Evolutionary conservation across 2,113 vertebrate genomes (phyloP).

Genomic region (Xiphophorus maculatus): DNA sequence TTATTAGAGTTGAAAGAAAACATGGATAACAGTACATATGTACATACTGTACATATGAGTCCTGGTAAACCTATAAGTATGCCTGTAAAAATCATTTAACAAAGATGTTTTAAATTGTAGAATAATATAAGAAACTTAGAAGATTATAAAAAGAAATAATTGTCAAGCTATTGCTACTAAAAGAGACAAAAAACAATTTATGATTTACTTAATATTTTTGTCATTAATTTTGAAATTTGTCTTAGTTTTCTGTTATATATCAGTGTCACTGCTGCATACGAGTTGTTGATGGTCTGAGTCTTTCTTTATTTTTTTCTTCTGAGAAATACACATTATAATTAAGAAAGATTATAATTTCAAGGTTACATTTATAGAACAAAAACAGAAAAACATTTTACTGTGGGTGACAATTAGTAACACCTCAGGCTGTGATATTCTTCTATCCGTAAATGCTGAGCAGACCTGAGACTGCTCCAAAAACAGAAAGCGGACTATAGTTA

Average conservation of each 20-base stretch:
- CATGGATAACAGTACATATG: too few species aligned
- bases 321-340: background rate
- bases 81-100: too few species aligned
- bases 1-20: too few species aligned
- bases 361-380: background rate
- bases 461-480: background rate
- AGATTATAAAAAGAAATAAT: background rate
- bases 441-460: too few species aligned
- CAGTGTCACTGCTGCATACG: background rate
- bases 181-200: too few species aligned
- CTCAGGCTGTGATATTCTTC: background rate
- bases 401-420: constrained; percentile 45
- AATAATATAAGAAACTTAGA: background rate
- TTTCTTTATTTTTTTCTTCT: background rate
- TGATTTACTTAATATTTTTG: background rate
- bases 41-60: too few species aligned
- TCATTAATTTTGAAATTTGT: background rate
- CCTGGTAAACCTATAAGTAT: too few species aligned
- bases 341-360: background rate
- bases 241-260: background rate
- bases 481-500: background rate
- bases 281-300: background rate
- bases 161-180: too few species aligned
- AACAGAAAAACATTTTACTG: constrained; percentile 19
- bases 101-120: too few species aligned